phyloP scores from a whole-genome alignment of 37 sponge, comb jelly and placozoan genomes.

The Diacarnus erythraeanus region DNA sequence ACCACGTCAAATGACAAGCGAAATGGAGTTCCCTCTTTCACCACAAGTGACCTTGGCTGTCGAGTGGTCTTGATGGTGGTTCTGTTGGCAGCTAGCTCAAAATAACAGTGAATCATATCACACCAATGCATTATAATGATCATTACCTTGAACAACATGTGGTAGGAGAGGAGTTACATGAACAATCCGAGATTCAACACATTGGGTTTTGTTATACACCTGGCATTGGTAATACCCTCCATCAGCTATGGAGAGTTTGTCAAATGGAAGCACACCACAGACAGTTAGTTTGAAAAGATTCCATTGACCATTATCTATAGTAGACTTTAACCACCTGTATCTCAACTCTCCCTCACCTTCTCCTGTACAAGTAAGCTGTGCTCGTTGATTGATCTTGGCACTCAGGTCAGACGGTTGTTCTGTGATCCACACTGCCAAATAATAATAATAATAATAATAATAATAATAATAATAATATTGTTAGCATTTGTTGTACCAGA shows the following conservation, averaged over 20 bases:
- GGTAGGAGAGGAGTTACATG: not conserved
- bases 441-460: no score
- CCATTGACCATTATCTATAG: constrained; percentile 6
- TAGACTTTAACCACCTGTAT: constrained; percentile 40
- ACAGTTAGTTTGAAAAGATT: not conserved
- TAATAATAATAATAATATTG: no score
- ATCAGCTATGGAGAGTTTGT: not conserved
- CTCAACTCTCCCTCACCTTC: constrained; percentile 8
- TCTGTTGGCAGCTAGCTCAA: no score
- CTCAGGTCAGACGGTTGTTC: constrained; percentile 12
- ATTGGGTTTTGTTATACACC: constrained; percentile 6
- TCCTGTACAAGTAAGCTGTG: constrained; percentile 14
- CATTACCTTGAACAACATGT: not conserved
- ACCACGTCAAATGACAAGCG: constrained; percentile 20
- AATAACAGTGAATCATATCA: no score
- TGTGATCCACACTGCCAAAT: constrained; percentile 31
- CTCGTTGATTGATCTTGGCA: not conserved
- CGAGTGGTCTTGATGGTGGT: not conserved
- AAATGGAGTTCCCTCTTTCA: not conserved
- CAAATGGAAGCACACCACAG: not conserved
- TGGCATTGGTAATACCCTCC: constrained; percentile 49
- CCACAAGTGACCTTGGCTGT: constrained; percentile 30
- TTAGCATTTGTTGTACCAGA: not conserved
- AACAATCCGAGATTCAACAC: not conserved
- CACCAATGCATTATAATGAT: not conserved